Evolutionary conservation across 2,797 vertebrate species (phyloP).

Genomic region (Brotula barbata): DNA sequence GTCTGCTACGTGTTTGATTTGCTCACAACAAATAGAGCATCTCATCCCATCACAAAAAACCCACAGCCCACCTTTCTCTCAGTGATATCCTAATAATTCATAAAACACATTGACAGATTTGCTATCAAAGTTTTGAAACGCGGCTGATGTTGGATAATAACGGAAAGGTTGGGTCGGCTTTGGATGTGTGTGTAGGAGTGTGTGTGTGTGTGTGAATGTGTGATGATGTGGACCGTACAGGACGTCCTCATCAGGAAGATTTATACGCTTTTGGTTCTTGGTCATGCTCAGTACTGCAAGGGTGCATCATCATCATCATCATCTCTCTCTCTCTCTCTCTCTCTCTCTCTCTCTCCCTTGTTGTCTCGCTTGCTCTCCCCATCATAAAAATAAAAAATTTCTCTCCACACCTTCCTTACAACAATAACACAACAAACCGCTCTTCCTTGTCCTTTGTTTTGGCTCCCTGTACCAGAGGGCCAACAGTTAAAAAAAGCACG

Average conservation of each 20-base stretch:
- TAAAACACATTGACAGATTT: too few relatives aligned
- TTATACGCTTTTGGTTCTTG: constrained; percentile 68
- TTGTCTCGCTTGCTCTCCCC: too few relatives aligned
- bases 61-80: too few relatives aligned
- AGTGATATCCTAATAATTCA: too few relatives aligned
- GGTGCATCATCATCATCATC: constrained; percentile 56
- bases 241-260: constrained; percentile 61
- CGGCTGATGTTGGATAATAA: constrained; percentile 55
- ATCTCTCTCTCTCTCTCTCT: constrained; percentile 17
- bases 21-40: background rate
- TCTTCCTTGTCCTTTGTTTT: constrained; percentile 2
- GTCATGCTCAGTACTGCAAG: constrained; percentile 37
- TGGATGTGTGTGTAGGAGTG: constrained; percentile 15
- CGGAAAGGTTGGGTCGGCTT: constrained; percentile 40
- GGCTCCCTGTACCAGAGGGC: background rate
- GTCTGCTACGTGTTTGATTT: background rate
- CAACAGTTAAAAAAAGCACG: constrained; percentile 5
- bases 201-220: constrained; percentile 25
- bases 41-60: too few relatives aligned
- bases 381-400: too few relatives aligned
- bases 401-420: too few relatives aligned
- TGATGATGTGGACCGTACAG: constrained; percentile 28
- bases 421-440: too few relatives aligned
- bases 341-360: too few relatives aligned
- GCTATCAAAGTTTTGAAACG: too few relatives aligned